These are phyloP conservation scores for Zele albiditarsus DNA, from an alignment of 2,888 invertebrate species.

Conservation along the genomic window DNA sequence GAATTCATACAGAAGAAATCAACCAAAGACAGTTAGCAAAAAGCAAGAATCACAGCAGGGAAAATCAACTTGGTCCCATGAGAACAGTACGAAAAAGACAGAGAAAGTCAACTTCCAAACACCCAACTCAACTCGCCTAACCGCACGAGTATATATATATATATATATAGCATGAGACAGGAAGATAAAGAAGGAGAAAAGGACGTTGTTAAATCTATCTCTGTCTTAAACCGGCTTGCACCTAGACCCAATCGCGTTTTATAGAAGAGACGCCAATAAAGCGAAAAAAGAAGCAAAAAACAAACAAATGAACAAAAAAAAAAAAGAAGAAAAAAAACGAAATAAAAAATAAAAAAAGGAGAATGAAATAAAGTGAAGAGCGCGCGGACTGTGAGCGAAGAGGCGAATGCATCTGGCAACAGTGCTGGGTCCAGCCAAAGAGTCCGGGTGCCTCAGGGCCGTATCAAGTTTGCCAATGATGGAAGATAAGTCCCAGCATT, in stretches of 20 bases:
- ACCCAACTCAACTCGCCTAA: constrained; percentile 1
- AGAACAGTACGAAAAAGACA: constrained; percentile 22
- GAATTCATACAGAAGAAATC: constrained; percentile 7
- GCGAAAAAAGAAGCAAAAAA: constrained; percentile 12
- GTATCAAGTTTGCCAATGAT: constrained; percentile 1
- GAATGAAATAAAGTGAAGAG: constrained; percentile 22
- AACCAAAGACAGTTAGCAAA: constrained; percentile 27
- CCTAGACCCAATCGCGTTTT: constrained; percentile 40
- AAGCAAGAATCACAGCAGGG: constrained; percentile 8
- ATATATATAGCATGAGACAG: not conserved
- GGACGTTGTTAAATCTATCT: constrained; percentile 26
- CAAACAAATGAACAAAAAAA: not conserved
- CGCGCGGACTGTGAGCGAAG: constrained; percentile 27
- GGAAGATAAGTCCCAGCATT: constrained; percentile 21
- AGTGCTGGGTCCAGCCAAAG: constrained; percentile 51
- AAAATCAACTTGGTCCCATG: constrained; percentile 32
- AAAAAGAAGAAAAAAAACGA: not conserved
- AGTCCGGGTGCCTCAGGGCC: constrained; percentile 28
- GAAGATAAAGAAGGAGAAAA: constrained; percentile 8
- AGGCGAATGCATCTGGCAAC: constrained; percentile 43
- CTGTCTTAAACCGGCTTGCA: constrained; percentile 43
- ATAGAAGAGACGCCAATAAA: constrained; percentile 40
- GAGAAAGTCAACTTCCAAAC: constrained; percentile 18
- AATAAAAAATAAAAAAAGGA: constrained; percentile 19
- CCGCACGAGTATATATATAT: not conserved